Conservation (phyloP, 2,888 invertebrate genomes). For the Tipula unca region DNA sequence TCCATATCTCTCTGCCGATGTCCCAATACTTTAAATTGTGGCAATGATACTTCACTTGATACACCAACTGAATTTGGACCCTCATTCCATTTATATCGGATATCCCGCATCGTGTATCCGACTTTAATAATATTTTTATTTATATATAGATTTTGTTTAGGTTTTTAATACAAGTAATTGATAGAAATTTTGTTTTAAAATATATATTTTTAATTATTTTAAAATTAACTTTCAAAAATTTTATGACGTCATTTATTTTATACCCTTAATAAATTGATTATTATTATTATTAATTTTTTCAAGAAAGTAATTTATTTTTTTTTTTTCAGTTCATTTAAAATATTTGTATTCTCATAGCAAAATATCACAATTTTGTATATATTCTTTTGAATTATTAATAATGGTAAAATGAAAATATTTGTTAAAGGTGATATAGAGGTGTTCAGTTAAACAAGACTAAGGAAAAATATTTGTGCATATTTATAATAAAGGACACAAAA, state of each 20-base stretch:
- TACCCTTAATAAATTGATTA: not conserved
- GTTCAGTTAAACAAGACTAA: too few relatives aligned
- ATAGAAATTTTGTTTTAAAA: not conserved
- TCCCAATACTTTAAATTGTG: conserved; percentile 96
- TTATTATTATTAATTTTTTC: not conserved
- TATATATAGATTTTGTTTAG: not conserved
- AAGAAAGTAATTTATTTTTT: not conserved
- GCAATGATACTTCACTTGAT: conserved; percentile 91
- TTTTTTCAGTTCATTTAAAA: not conserved
- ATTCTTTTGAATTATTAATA: not conserved
- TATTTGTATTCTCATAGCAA: not conserved
- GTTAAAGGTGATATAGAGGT: not conserved
- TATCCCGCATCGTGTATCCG: conserved; percentile 97
- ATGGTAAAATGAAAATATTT: not conserved
- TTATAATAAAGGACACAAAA: too few relatives aligned
- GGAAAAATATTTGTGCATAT: too few relatives aligned
- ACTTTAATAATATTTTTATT: conserved; percentile 48
- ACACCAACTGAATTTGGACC: conserved; percentile 92
- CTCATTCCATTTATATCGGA: conserved; percentile 95
- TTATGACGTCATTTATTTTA: conserved; percentile 14
- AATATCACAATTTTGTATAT: not conserved
- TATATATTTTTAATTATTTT: not conserved
- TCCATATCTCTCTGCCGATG: conserved; percentile 93
- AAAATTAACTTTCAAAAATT: not conserved
- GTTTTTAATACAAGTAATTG: not conserved